Conservation (phyloP, 2,113 vertebrate species). For the Numida meleagris region DNA sequence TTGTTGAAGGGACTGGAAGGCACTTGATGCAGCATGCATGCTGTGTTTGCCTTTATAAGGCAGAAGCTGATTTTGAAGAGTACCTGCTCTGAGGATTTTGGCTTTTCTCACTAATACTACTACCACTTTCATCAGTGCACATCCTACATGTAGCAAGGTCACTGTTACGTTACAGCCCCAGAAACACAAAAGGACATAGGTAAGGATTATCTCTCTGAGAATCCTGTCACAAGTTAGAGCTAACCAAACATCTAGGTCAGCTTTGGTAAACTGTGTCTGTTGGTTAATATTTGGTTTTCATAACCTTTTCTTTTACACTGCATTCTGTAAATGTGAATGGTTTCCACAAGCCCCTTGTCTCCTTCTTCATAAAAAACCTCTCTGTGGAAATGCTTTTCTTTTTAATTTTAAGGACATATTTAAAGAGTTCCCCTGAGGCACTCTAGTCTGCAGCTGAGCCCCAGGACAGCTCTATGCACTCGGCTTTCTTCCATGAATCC, state of each 20-base stretch:
- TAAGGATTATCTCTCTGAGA: not conserved
- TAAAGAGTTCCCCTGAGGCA: not conserved
- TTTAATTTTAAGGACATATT: not conserved
- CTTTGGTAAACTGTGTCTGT: not conserved
- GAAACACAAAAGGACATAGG: not conserved
- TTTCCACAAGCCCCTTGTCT: not conserved
- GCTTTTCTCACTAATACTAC: not conserved
- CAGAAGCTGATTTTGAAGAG: not conserved
- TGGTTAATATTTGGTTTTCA: not conserved
- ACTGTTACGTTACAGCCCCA: not conserved
- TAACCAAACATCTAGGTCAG: not conserved
- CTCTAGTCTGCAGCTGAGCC: not conserved
- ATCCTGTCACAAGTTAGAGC: not conserved
- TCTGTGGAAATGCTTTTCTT: not conserved
- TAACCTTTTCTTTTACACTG: not conserved
- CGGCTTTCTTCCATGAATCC: not conserved
- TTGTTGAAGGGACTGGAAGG: not conserved
- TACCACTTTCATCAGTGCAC: not conserved
- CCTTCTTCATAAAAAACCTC: not conserved
- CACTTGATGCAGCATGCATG: rapidly evolving
- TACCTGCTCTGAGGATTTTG: not conserved
- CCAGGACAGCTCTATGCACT: not conserved
- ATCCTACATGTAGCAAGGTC: not conserved
- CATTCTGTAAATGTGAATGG: not conserved
- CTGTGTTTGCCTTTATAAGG: not conserved